These are phyloP conservation scores for Neopelma chrysocephalum DNA, from an alignment of 2,797 vertebrate genomes.

Conservation along the genomic window DNA sequence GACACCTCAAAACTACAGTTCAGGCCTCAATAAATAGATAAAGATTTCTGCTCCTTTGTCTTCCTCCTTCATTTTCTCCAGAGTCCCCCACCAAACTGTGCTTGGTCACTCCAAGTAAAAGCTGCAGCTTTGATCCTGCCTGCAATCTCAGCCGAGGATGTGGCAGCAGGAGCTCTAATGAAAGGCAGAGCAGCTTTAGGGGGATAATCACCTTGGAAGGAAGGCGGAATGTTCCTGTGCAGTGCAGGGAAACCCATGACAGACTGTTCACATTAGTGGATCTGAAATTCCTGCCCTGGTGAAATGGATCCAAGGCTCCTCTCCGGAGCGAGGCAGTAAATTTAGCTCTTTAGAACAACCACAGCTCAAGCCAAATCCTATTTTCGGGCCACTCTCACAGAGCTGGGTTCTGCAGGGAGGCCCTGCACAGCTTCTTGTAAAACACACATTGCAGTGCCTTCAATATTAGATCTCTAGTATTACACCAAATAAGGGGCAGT, in stretches of 20 bases:
- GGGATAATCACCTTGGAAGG: neutral
- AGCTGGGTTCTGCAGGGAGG: neutral
- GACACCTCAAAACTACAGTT: neutral
- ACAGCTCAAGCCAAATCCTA: neutral
- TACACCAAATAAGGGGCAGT: accelerated
- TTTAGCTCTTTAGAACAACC: neutral
- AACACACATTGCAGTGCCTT: neutral
- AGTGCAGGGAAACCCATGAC: neutral
- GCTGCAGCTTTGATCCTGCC: neutral
- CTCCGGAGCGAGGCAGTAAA: neutral
- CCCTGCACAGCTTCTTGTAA: neutral
- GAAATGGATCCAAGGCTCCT: slow-evolving; percentile 10
- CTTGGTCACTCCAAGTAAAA: neutral
- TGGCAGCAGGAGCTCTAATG: neutral
- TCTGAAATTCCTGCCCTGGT: neutral
- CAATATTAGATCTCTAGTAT: neutral
- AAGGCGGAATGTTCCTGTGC: neutral
- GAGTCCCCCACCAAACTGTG: neutral
- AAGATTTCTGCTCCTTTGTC: neutral
- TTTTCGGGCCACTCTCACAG: neutral
- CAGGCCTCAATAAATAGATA: neutral
- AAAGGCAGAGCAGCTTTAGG: neutral
- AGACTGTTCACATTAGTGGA: neutral
- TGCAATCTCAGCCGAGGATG: neutral
- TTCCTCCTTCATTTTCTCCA: neutral